A percentile compares a stretch with the other conserved stretches of the same genome.
These are phyloP conservation scores for Vombatus ursinus DNA, from an alignment of 2,113 vertebrate species.

Conservation along the genomic window DNA sequence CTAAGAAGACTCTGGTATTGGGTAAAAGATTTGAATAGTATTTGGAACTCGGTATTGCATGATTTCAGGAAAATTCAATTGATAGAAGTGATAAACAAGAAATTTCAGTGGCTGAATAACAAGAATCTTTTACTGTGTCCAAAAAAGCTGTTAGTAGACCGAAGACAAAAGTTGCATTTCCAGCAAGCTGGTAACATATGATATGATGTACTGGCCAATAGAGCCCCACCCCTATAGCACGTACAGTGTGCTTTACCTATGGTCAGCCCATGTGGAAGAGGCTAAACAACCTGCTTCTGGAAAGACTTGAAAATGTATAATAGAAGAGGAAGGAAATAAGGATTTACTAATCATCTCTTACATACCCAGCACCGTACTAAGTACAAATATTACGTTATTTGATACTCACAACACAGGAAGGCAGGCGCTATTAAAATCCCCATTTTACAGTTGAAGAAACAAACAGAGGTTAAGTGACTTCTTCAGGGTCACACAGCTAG, in stretches of 20 bases:
- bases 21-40: slow-evolving; percentile 70
- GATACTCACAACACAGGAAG: not conserved
- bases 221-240: not conserved
- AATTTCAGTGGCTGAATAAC: slow-evolving; percentile 79
- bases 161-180: slow-evolving; percentile 77
- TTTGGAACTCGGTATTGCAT: slow-evolving; percentile 75
- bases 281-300: not conserved
- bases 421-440: not conserved
- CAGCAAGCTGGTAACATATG: slow-evolving; percentile 79
- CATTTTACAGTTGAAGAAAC: not conserved
- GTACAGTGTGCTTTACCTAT: not conserved
- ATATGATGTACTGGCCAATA: not conserved
- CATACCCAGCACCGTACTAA: not conserved
- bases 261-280: not conserved
- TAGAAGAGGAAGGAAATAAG: not conserved
- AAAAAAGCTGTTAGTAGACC: slow-evolving; percentile 75
- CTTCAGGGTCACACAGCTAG: not conserved
- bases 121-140: slow-evolving; percentile 80
- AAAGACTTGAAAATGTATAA: not conserved
- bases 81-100: slow-evolving; percentile 70
- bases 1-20: slow-evolving; percentile 72
- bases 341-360: not conserved
- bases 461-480: no score
- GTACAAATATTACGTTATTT: not conserved
- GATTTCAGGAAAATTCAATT: slow-evolving; percentile 79